These are phyloP conservation scores for Onychorhynchus coronatus DNA, from an alignment of 2,113 vertebrate species.

Conservation along the genomic window DNA sequence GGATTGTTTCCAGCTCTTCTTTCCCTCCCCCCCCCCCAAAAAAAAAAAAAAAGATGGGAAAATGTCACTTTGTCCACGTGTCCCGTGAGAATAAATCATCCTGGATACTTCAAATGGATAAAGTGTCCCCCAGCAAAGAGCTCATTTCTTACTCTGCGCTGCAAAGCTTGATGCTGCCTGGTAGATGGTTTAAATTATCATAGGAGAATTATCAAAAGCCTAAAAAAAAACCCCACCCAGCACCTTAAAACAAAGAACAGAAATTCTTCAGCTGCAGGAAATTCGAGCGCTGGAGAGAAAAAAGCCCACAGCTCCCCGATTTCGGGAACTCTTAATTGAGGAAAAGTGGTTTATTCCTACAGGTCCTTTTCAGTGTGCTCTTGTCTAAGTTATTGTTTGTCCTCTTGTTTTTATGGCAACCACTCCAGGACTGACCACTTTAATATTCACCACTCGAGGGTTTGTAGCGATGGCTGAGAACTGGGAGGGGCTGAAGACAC, in stretches of 20 bases:
- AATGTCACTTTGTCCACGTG: background rate
- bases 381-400: background rate
- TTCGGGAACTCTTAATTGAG: background rate
- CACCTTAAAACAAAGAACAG: background rate
- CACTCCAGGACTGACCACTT: background rate
- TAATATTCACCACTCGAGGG: background rate
- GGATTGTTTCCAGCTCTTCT: slow-evolving; percentile 23
- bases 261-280: background rate
- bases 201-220: background rate
- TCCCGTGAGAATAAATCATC: background rate
- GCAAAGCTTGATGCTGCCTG: background rate
- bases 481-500: background rate
- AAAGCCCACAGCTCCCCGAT: background rate
- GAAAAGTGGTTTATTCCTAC: background rate
- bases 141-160: background rate
- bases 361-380: background rate
- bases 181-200: background rate
- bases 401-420: background rate
- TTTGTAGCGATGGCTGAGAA: background rate
- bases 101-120: background rate
- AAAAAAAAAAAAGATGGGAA: background rate
- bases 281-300: background rate
- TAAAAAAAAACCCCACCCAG: background rate
- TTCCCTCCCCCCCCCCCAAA: background rate
- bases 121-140: background rate